A percentile compares a stretch with the other conserved stretches of the same genome.
Conservation (phyloP, 2,797 vertebrate species). For the Sebastes miniatus region DNA sequence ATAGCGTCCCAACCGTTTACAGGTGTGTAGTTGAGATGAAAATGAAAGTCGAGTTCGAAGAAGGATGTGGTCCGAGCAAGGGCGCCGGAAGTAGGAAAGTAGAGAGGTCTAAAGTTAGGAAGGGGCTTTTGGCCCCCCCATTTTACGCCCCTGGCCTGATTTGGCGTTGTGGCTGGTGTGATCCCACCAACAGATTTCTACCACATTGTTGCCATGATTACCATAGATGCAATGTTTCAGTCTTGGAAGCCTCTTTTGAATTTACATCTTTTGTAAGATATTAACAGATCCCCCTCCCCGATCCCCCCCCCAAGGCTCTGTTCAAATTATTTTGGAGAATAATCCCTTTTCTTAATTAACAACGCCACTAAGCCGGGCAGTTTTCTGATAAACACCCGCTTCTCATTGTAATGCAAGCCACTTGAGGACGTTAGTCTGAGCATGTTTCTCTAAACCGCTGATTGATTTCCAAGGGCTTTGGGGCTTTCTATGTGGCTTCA, state of each 20-base stretch:
- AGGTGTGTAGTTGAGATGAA: neutral
- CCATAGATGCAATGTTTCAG: constrained; percentile 10
- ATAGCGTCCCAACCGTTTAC: neutral
- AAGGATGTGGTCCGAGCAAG: neutral
- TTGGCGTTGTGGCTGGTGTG: neutral
- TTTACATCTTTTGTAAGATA: constrained; percentile 11
- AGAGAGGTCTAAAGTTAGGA: no score
- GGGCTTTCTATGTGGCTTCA: constrained; percentile 30
- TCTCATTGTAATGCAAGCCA: constrained; percentile 52
- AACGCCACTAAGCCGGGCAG: constrained; percentile 27
- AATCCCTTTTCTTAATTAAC: constrained; percentile 69
- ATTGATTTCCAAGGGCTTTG: constrained; percentile 62
- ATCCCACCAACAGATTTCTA: neutral
- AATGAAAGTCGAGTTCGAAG: neutral
- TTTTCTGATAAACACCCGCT: constrained; percentile 46
- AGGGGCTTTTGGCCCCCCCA: neutral
- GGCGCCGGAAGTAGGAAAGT: neutral
- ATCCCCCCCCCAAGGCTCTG: neutral
- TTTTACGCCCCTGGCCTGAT: neutral
- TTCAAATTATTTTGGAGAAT: constrained; percentile 48
- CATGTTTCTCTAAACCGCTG: constrained; percentile 52
- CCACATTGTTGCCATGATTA: constrained; percentile 24
- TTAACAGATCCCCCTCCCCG: neutral
- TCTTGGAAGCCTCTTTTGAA: constrained; percentile 9
- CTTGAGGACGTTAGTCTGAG: constrained; percentile 45